Evolutionary conservation across 1,140 invertebrate genomes (phyloP), one percentile per base, ranked within the genome.

Genomic region (Scylla paramamosain): DNA sequence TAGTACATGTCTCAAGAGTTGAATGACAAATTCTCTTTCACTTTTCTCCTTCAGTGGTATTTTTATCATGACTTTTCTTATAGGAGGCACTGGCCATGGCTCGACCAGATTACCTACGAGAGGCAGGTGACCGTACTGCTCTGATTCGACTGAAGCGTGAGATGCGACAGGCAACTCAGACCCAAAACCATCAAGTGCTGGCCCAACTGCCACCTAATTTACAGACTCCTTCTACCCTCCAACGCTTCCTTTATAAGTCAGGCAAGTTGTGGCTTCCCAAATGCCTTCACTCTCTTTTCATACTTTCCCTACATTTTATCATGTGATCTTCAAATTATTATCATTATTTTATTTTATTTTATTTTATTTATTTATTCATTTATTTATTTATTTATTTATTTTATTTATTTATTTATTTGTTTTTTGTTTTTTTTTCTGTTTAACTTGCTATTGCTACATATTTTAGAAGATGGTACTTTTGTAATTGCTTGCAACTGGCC

Each of bases 181-280:
- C 28, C n/a, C 94, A 77, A 45, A 95, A 95, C 83, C 94, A 93
- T 82, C 25, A 95, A 6, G 59, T 95, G 77, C 31, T 95, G 52
- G 91, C 94, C 4, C 94, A 95, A n/a, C 48, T 95, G 25, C 94
- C 94, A 12, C 32, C 94, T 29, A 95, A 95, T 12, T 84, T 95
- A 10, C 94, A 95, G 84, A 95, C 94, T 6, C 94, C 94, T 6
- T 95, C 94, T 16, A 95, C 94, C n/a, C 52, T 95, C 4, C 91
- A 95, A 82, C 91, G 94, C 25, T 95, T 95, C 77, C 84, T 95
- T 6, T 95, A 95, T 16, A 95, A 95, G 29, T 31, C 94, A 92
- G 94, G 94, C 91, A 52, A 46, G 90, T 94, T 10, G 4, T 31
- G 91, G 4, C 28, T n/a, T 91, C 25, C 31, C 25, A 16, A 8